Base-by-base conservation (phyloP, 2,113 vertebrate genomes). In the Scalopus aquaticus region DNA sequence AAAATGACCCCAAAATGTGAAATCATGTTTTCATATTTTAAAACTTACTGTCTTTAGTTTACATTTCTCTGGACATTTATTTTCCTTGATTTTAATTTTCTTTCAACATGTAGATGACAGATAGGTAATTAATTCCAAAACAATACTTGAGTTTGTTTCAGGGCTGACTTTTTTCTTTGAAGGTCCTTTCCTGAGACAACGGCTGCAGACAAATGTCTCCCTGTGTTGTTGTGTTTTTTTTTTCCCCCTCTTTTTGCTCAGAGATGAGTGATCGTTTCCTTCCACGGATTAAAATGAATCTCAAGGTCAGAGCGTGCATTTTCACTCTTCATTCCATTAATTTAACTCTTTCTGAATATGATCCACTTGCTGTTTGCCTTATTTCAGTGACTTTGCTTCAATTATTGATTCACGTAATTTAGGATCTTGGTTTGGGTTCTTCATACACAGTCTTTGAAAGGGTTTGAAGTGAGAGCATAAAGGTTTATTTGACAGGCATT, bases 231-330 rank as follows among this genome's bases (percentile, higher is more conserved):
- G 10, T 49, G 86, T 10, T 22, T 22, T 28, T 20, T 35, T 30
- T 42, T 1, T 30, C 58, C 74, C 12, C 22, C 28, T 49, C 10
- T 51, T 76, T 69, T 51, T 28, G 32, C 60, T 93, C 22, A 82
- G 3, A 70, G 91, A 64, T 54, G 20, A 70, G 58, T 65, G 32
- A 89, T 83, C 44, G 32, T 83, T 95, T 93, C 94, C 93, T 97
- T 94, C 94, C n/a, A 49, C 1, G 86, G 84, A 88, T 91, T 78
- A 69, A 92, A 93, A 78, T 90, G 58, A 78, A 95, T 92, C 94
- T 93, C 78, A 62, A 74, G 90, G 58, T 77, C 39, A 88, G 64
- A 72, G 79, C 65, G 60, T 22, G 0, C 1, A 15, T 67, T 90
- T 91, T 74, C 17, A 26, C 11, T n/a, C 24, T 73, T 30, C 35